These are phyloP conservation scores for Drosophila sproati DNA, from an alignment of 1,140 invertebrate genomes.

Conservation along the genomic window DNA sequence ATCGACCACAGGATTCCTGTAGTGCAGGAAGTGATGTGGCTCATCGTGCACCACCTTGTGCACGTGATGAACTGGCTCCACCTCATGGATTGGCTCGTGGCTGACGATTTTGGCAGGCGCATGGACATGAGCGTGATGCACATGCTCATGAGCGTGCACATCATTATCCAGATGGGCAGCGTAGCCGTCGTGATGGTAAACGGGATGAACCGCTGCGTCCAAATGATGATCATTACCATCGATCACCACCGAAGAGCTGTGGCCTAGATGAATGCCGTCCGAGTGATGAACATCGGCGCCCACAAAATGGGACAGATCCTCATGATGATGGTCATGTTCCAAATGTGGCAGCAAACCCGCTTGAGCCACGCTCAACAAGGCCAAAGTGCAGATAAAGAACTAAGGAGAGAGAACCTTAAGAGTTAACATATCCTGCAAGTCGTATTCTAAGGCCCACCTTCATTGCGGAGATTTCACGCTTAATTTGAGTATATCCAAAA, in stretches of 20 bases:
- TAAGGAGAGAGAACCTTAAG: conserved; percentile 4
- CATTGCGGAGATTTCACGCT: conserved; percentile 80
- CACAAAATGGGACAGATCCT: conserved; percentile 54
- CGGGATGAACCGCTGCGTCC: conserved; percentile 55
- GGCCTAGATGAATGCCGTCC: conserved; percentile 71
- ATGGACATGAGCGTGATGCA: conserved; percentile 55
- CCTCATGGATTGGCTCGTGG: conserved; percentile 70
- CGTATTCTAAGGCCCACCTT: conserved; percentile 52
- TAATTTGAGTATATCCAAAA: conserved; percentile 70
- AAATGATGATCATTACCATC: conserved; percentile 60
- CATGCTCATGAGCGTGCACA: conserved; percentile 52
- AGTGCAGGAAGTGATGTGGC: conserved; percentile 75
- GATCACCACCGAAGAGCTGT: conserved; percentile 63
- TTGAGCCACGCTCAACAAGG: conserved; percentile 64
- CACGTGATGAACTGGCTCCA: conserved; percentile 72
- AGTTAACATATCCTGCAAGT: neutral
- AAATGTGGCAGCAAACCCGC: conserved; percentile 73
- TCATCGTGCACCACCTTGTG: conserved; percentile 75
- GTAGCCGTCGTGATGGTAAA: conserved; percentile 66
- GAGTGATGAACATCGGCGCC: conserved; percentile 70
- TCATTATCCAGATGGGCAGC: conserved; percentile 49
- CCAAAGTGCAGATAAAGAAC: conserved; percentile 76
- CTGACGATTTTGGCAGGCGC: conserved; percentile 64
- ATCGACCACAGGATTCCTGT: conserved; percentile 69
- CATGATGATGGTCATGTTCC: conserved; percentile 57